Evolutionary conservation across 1,140 invertebrate species (phyloP).

Genomic region (Aphelinus atriplicis): DNA sequence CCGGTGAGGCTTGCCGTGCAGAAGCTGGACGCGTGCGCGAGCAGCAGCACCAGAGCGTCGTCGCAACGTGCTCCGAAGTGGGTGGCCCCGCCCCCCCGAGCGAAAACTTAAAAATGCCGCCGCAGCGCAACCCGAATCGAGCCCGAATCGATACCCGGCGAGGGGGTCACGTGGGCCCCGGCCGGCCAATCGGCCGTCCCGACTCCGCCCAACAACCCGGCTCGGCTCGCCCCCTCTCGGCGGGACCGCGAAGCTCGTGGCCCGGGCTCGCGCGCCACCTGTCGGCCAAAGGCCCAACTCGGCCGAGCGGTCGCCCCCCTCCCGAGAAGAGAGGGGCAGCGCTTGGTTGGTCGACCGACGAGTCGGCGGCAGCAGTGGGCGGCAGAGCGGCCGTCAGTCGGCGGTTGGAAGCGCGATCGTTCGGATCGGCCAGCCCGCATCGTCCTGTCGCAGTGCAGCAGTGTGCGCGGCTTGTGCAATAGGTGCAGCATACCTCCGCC

Average conservation of each 20-base stretch:
- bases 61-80: constrained; percentile 60
- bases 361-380: constrained; percentile 46
- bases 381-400: constrained; percentile 61
- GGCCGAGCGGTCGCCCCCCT: too few species aligned
- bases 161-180: constrained; percentile 69
- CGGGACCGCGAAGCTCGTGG: constrained; percentile 39
- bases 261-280: neutral
- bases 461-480: neutral
- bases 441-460: neutral
- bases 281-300: neutral
- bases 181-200: constrained; percentile 51
- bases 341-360: too few species aligned
- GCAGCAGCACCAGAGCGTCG: neutral
- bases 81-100: constrained; percentile 51
- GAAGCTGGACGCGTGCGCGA: neutral
- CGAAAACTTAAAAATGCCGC: constrained; percentile 81
- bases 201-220: constrained; percentile 37
- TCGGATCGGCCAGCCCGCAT: constrained; percentile 48
- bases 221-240: constrained; percentile 1
- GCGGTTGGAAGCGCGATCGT: constrained; percentile 57
- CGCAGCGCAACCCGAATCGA: constrained; percentile 65
- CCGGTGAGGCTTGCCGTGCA: neutral
- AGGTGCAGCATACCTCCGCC: neutral
- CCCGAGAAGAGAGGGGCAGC: too few species aligned
- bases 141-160: constrained; percentile 77